Base-by-base conservation (phyloP, 2,888 invertebrate species). In the Pasiphila rectangulata region DNA sequence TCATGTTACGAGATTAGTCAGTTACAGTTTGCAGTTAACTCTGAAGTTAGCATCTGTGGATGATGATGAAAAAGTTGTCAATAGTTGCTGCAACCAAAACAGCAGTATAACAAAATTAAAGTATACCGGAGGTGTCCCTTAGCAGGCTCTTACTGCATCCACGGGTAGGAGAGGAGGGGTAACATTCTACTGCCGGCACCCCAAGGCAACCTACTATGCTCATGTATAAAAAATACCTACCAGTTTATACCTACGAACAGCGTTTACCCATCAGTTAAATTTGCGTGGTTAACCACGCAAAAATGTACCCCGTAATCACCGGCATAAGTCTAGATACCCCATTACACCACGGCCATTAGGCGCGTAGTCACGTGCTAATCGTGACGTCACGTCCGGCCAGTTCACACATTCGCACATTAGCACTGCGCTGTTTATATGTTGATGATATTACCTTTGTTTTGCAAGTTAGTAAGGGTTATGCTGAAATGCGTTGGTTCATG, bases 391-490 rank as follows among this genome's bases (percentile, higher is more conserved):
- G 74, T 63, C 49, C 64, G 47, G 53, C 59, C 65, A 63, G 71
- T 75, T 76, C 66, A 51, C 78, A 68, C 76, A 72, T 80, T 79
- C 61, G 69, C 80, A 77, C 80, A 65, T 75, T 56, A 49, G 37
- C 64, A 63, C 61, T 61, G 50, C 37, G 38, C 17, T 44, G 46
- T 57, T 42, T 51, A n/a, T n/a, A 47, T 51, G 54, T 59, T 52
- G 32, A 51, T 52, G 30, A 29, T 27, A 16, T 34, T 46, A 27
- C 20, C 27, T 34, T 34, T 39, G 38, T 6, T 25, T 30, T 4
- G 32, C 10, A 17, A 4, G n/a, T n/a, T n/a, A n/a, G n/a, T n/a
- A 16, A 1, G 17, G 17, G 1, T 32, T 32, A 1, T n/a, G n/a
- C n/a, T n/a, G n/a, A n/a, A n/a, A n/a, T n/a, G n/a, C n/a, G n/a